Evolutionary conservation across 2,888 invertebrate genomes (phyloP).

Genomic region (Metopia argyrocephala): DNA sequence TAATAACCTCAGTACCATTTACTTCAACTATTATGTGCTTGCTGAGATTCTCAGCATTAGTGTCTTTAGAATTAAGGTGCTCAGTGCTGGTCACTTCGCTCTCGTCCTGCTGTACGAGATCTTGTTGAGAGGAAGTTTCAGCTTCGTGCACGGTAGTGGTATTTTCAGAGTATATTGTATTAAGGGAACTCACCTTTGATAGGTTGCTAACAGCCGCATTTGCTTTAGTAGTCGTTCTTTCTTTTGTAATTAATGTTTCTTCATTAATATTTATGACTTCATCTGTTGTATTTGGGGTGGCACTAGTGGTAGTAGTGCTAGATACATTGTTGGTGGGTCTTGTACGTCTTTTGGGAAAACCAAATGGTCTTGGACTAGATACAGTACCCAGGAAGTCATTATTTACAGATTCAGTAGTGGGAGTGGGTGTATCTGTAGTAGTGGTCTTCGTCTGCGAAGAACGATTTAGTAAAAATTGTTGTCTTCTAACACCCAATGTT

Average conservation of each 20-base stretch:
- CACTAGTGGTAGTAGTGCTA: slow-evolving; percentile 63
- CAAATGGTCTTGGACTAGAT: slow-evolving; percentile 80
- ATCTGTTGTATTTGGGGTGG: slow-evolving; percentile 31
- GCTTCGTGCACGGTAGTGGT: slow-evolving; percentile 16
- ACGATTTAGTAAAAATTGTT: slow-evolving; percentile 69
- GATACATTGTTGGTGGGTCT: slow-evolving; percentile 75
- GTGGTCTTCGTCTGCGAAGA: slow-evolving; percentile 67
- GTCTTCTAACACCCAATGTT: slow-evolving; percentile 71
- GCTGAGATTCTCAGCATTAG: slow-evolving; percentile 41
- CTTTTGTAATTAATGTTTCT: slow-evolving; percentile 45
- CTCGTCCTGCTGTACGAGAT: slow-evolving; percentile 41
- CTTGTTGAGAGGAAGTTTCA: slow-evolving; percentile 58
- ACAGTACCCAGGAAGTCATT: slow-evolving; percentile 76
- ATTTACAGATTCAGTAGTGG: slow-evolving; percentile 68
- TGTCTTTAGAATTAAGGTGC: slow-evolving; percentile 57
- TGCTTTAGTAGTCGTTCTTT: slow-evolving; percentile 51
- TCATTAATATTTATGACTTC: slow-evolving; percentile 63
- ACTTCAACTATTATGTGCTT: slow-evolving; percentile 67
- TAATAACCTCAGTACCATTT: slow-evolving; percentile 71
- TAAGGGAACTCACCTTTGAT: slow-evolving; percentile 76
- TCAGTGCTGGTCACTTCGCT: slow-evolving; percentile 60
- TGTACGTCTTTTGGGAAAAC: slow-evolving; percentile 79
- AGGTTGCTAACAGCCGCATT: slow-evolving; percentile 62
- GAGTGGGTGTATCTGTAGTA: slow-evolving; percentile 64
- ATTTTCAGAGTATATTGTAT: slow-evolving; percentile 48